Evolutionary conservation across 2,888 invertebrate genomes (phyloP), one percentile per base, ranked within the genome.

Genomic region (Sisyra terminalis): DNA sequence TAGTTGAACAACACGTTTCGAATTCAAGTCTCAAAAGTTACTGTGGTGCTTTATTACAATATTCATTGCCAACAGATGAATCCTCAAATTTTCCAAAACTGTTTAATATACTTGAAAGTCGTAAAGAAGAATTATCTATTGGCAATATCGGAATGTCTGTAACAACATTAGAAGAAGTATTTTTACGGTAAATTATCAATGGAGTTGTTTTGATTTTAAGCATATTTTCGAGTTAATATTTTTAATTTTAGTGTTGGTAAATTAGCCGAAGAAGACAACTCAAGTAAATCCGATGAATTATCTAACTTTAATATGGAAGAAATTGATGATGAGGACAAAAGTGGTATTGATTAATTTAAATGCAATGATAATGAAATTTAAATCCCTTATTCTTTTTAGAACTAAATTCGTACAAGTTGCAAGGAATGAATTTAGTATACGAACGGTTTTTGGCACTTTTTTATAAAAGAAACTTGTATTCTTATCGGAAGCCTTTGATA

Each of bases 111-210:
- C 55, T 92, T 31, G 87, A 89, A 57, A 44, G 50, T 0, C 57
- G 65, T 10, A 72, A 70, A 49, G 55, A 61, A 0, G 55, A 65
- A 3, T 62, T 87, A 11, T 76, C 76, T 1, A 76, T 93, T 36
- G 68, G 71, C 38, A 77, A 81, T 7, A 80, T 89, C 44, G 85
- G 88, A 0, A 74, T 92, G 0, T 83, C 88, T 0, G 74, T 87
- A 13, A 88, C 92, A 0, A 90, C 92, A 0, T 69, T 96, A 53
- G 94, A 96, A 59, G 92, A 94, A 61, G 92, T 96, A 2, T 92
- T 90, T 59, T 58, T 92, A 40, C 83, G 75, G 85, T 82, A 55
- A 46, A 54, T 43, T 14, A 11, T 36, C 13, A 36, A n/a, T n/a
- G n/a, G n/a, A n/a, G n/a, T n/a, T n/a, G n/a, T n/a, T n/a, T n/a